Conservation (phyloP, 2,113 vertebrate species). For the Mus spicilegus region DNA sequence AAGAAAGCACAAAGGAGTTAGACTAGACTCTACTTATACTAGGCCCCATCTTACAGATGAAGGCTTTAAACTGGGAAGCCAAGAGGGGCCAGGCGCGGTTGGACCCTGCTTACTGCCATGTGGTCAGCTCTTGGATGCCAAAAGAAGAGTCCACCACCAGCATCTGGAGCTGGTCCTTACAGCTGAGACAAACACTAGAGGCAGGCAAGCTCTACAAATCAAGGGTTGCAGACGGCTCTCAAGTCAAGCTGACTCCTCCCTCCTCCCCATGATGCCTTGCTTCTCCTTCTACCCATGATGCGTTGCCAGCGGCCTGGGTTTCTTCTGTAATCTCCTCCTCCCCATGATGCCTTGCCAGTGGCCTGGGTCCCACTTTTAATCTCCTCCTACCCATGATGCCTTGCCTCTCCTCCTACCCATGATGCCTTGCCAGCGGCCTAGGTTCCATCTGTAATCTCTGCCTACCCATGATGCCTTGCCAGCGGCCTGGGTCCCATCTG, state of each 20-base stretch:
- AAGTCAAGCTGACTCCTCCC: not conserved
- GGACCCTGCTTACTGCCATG: too few relatives aligned
- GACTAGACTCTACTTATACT: fast-evolving
- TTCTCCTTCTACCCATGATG: fast-evolving
- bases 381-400: too few relatives aligned
- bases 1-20: not conserved
- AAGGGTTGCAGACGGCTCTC: fast-evolving
- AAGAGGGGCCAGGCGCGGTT: not conserved
- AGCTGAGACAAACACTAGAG: not conserved
- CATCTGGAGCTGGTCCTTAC: not conserved
- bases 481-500: not conserved
- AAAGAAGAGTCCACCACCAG: not conserved
- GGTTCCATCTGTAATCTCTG: too few relatives aligned
- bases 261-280: not conserved
- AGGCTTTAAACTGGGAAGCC: not conserved
- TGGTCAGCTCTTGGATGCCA: too few relatives aligned
- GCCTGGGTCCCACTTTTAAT: too few relatives aligned
- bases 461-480: too few relatives aligned
- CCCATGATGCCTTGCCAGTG: too few relatives aligned
- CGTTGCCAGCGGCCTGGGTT: not conserved
- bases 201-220: too few relatives aligned
- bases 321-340: fast-evolving
- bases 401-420: too few relatives aligned
- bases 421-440: too few relatives aligned
- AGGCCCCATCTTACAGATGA: not conserved